These are phyloP conservation scores for Ptilodon capucinus DNA, from an alignment of 2,888 invertebrate genomes.

Conservation along the genomic window DNA sequence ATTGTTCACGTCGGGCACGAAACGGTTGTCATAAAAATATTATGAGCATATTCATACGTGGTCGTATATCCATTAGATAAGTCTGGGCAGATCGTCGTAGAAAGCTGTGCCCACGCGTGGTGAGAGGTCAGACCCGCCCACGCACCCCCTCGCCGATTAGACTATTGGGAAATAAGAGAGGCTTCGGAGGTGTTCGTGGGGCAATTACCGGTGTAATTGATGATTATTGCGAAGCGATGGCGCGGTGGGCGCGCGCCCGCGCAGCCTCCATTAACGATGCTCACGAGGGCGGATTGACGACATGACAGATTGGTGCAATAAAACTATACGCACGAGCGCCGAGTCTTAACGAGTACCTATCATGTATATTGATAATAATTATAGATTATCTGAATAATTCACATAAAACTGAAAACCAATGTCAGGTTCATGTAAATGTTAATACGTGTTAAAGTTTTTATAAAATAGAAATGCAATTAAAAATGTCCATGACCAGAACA, in stretches of 20 bases:
- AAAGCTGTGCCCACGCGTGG: constrained; percentile 71
- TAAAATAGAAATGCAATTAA: no score
- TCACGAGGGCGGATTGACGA: constrained; percentile 42
- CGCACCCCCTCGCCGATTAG: constrained; percentile 49
- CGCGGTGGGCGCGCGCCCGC: constrained; percentile 37
- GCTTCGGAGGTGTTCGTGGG: constrained; percentile 49
- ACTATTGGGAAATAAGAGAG: constrained; percentile 54
- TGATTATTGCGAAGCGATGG: constrained; percentile 61
- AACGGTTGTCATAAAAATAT: constrained; percentile 21
- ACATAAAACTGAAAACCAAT: no score
- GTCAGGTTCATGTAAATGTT: no score
- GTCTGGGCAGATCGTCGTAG: constrained; percentile 51
- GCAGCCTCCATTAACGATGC: constrained; percentile 36
- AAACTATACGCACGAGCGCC: constrained; percentile 28
- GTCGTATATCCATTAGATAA: constrained; percentile 40
- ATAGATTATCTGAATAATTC: background rate
- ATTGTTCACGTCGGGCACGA: constrained; percentile 24
- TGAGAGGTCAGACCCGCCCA: constrained; percentile 72
- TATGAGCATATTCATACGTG: constrained; percentile 32
- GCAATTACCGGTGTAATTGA: constrained; percentile 62
- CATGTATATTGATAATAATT: background rate
- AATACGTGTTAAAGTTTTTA: no score
- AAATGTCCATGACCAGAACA: no score
- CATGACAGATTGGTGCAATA: constrained; percentile 42
- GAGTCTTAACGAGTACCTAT: background rate